Conservation (phyloP, 2,797 vertebrate species). For the Falco rusticolus region DNA sequence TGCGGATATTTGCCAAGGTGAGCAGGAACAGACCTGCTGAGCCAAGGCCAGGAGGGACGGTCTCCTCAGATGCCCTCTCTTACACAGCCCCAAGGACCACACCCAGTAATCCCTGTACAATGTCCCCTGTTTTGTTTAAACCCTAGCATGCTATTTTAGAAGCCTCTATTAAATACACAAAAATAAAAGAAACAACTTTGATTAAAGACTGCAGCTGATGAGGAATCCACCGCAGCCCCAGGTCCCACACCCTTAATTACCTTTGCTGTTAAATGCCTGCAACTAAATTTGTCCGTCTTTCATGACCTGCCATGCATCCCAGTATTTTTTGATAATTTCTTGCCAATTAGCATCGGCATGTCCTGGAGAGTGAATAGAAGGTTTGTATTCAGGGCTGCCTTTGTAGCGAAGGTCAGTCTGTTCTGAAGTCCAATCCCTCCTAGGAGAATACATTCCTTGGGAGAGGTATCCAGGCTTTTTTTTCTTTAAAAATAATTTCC, state of each 20-base stretch:
- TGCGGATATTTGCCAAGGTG: neutral
- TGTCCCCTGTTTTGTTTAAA: neutral
- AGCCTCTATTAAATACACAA: neutral
- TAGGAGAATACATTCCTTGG: neutral
- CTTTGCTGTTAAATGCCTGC: neutral
- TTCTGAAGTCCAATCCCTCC: neutral
- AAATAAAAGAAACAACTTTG: neutral
- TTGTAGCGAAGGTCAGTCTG: neutral
- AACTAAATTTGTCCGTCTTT: neutral
- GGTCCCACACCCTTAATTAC: constrained; percentile 1
- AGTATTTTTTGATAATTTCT: neutral
- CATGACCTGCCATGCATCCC: neutral
- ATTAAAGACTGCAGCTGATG: constrained; percentile 6
- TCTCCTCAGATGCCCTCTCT: neutral
- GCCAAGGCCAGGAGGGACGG: neutral
- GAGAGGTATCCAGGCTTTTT: neutral
- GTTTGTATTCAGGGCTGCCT: neutral
- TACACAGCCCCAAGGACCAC: neutral
- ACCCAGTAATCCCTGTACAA: neutral
- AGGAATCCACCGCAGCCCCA: neutral
- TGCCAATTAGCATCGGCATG: neutral
- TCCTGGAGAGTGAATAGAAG: neutral
- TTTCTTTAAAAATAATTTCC: neutral
- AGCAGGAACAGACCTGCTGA: neutral
- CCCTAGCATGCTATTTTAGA: neutral